Evolutionary conservation across 2,797 vertebrate species (phyloP), one percentile per base, ranked within the genome.

Genomic region (Naso thynnoides): DNA sequence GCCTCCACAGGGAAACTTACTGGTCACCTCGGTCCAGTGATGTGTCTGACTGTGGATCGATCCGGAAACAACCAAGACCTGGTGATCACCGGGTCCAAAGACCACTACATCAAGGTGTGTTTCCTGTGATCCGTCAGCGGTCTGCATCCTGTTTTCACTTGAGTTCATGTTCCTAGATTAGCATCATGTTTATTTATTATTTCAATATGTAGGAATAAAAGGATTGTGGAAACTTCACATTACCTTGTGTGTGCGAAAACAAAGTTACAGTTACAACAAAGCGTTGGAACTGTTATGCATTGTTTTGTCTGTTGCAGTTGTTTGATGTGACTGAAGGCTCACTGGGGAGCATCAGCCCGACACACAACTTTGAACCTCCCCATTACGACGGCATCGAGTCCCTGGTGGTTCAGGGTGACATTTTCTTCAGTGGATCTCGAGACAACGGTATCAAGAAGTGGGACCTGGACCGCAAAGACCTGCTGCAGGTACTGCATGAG

Each of bases 391-490:
- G 98, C 16, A 99, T 99, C 26, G 98, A 99, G 93, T 96, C 97
- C 0, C 94, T 99, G 79, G 95, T 96, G 73, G 95, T 99, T 77
- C 96, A 96, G 83, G 96, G 97, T 7, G 96, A 98, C 83, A 95
- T 95, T 36, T 91, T 99, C 21, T 99, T 98, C 73, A 99, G 98
- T 58, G 98, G 98, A 70, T 99, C 98, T 52, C 93, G 98, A 78
- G 98, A 99, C 86, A 99, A 98, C 27, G 98, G 98, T 78, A 97
- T 99, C 90, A 99, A 99, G 91, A 98, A 98, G 89, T 99, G 98
- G 98, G 96, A 99, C 91, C 93, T 99, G 78, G 86, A 96, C 79
- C 97, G 96, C 69, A 98, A 98, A 93, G 97, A 98, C 79, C 95
- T 99, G 73, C 93, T 97, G 85, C 97, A 99, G 97, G 98, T 99